phyloP scores from a whole-genome alignment of 2,888 invertebrate genomes.

The Neuroscelio doddi region DNA sequence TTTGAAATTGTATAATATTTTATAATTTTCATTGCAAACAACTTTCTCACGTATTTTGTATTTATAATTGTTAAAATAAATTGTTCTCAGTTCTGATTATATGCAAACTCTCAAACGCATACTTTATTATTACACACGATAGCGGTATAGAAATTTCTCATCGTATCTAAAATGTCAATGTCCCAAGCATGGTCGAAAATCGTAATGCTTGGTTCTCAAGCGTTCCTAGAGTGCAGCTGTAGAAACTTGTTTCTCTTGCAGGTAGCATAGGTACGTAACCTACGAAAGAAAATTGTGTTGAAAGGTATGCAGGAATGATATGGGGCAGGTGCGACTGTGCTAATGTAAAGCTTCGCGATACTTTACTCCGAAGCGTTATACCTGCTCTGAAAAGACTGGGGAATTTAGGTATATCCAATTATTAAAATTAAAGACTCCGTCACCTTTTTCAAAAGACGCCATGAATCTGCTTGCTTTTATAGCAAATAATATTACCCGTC shows the following conservation, averaged over 20 bases:
- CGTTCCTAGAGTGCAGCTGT: constrained; percentile 31
- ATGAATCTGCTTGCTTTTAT: no score
- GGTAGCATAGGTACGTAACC: constrained; percentile 23
- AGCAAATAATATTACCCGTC: no score
- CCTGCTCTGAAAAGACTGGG: constrained; percentile 40
- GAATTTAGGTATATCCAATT: constrained; percentile 64
- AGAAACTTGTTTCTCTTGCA: constrained; percentile 34
- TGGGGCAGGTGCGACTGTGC: constrained; percentile 68
- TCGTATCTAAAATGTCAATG: no score
- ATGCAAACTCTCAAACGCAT: no score
- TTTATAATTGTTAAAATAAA: no score
- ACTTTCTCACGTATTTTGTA: no score
- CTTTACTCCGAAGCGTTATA: constrained; percentile 30
- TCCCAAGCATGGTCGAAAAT: constrained; percentile 11
- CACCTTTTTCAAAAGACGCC: constrained; percentile 63
- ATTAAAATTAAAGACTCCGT: constrained; percentile 70
- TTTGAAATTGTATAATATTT: no score
- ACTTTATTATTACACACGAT: no score
- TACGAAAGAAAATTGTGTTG: constrained; percentile 48
- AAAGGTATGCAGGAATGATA: constrained; percentile 57
- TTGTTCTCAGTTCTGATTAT: no score
- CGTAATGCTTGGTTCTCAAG: constrained; percentile 22
- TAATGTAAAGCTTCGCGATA: constrained; percentile 45
- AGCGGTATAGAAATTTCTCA: no score
- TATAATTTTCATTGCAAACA: no score